These are phyloP conservation scores for Xenus cinereus DNA, from an alignment of 2,113 vertebrate genomes.

Conservation along the genomic window DNA sequence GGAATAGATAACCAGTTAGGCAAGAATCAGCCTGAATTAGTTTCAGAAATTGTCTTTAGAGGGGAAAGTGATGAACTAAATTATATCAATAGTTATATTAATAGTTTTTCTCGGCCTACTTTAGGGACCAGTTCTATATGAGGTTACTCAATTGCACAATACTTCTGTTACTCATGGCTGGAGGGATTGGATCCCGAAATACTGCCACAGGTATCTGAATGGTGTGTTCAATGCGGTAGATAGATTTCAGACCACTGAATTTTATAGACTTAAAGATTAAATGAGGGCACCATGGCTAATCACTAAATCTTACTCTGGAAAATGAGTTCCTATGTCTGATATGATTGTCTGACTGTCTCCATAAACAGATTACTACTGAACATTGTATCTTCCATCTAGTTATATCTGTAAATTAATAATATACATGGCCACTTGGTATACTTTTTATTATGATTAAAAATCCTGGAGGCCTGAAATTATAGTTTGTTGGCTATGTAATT, in stretches of 20 bases:
- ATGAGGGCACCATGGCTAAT: not conserved
- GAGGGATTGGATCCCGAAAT: not conserved
- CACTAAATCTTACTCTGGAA: slow-evolving; percentile 18
- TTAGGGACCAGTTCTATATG: not conserved
- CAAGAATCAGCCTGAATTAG: not conserved
- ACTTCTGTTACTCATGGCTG: not conserved
- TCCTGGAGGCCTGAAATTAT: not conserved
- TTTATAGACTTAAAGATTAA: slow-evolving; percentile 23
- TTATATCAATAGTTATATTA: not conserved
- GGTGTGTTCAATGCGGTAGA: not conserved
- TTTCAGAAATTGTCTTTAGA: not conserved
- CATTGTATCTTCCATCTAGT: not conserved
- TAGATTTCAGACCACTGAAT: not conserved
- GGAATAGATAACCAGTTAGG: slow-evolving; percentile 8
- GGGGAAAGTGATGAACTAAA: not conserved
- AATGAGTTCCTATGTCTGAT: not conserved
- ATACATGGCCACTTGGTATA: not conserved
- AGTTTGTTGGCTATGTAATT: not conserved
- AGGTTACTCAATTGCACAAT: not conserved
- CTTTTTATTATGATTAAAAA: slow-evolving; percentile 44
- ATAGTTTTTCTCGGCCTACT: not conserved
- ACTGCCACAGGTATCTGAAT: not conserved
- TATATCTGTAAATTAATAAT: slow-evolving; percentile 43
- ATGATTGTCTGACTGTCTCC: slow-evolving; percentile 32
- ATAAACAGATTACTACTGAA: slow-evolving; percentile 35